Conservation (phyloP, 2,113 vertebrate genomes). For the Parotia lawesii region DNA sequence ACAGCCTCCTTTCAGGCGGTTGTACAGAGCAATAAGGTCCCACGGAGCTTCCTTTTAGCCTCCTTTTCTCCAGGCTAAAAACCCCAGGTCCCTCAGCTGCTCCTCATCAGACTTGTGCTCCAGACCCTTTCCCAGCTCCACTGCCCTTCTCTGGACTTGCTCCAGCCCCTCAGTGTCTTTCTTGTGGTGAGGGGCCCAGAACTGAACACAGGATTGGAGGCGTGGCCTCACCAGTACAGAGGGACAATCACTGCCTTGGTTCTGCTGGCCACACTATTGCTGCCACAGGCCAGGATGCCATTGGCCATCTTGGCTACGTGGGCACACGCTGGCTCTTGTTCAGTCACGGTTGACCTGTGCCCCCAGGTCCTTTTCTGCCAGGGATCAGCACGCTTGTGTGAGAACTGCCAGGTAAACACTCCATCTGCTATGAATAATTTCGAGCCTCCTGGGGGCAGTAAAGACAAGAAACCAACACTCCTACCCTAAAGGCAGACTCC, state of each 20-base stretch:
- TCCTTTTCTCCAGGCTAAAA: not conserved
- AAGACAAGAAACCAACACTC: not conserved
- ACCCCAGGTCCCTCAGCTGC: accelerated
- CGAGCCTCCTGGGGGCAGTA: not conserved
- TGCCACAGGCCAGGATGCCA: not conserved
- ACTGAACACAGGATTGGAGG: accelerated
- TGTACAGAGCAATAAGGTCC: not conserved
- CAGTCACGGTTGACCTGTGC: accelerated
- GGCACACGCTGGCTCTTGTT: not conserved
- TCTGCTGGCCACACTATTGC: not conserved
- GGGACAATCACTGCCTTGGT: not conserved
- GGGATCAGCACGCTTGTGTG: not conserved
- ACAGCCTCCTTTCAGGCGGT: accelerated
- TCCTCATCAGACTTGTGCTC: not conserved
- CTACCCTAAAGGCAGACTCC: not conserved
- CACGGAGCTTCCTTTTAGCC: not conserved
- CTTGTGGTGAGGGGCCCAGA: accelerated
- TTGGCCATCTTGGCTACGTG: accelerated
- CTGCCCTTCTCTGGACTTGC: accelerated
- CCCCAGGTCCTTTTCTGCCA: not conserved
- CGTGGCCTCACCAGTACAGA: too few species aligned
- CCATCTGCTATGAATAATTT: not conserved
- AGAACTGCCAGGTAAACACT: not conserved
- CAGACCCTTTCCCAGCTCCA: accelerated
- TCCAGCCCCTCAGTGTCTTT: not conserved